Evolutionary conservation across 2,113 vertebrate genomes (phyloP).

Genomic region (Pimephales promelas): DNA sequence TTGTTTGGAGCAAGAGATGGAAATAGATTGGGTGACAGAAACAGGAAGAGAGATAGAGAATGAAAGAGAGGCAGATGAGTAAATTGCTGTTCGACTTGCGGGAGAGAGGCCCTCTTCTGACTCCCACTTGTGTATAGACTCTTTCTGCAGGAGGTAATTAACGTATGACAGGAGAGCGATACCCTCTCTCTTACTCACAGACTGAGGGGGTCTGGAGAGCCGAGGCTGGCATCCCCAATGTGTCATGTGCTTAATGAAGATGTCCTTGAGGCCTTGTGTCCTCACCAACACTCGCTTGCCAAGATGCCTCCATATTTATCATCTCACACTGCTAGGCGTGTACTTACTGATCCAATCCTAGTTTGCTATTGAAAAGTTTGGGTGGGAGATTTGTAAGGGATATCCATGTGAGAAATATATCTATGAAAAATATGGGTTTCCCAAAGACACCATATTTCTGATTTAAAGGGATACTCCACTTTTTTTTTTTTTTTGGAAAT

Average conservation of each 20-base stretch:
- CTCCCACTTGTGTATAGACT: not conserved
- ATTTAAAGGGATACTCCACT: too few species aligned
- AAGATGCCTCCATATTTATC: conserved; percentile 18
- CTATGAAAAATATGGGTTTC: too few species aligned
- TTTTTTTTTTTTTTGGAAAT: too few species aligned
- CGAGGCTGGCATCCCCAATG: conserved; percentile 24
- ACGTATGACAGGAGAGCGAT: conserved; percentile 8
- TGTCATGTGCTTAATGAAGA: conserved; percentile 51
- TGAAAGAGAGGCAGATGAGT: not conserved
- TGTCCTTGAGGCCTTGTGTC: conserved; percentile 21
- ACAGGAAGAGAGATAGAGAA: conserved; percentile 14
- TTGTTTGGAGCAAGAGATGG: conserved; percentile 39
- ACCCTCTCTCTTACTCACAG: not conserved
- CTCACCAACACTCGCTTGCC: conserved; percentile 3
- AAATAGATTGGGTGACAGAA: conserved; percentile 19
- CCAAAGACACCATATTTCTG: too few species aligned
- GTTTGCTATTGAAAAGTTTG: too few species aligned
- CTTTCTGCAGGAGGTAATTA: conserved; percentile 41
- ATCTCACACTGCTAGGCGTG: not conserved
- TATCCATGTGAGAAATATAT: too few species aligned
- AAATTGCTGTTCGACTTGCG: not conserved
- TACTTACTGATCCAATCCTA: conserved; percentile 17
- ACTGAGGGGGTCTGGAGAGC: conserved; percentile 12
- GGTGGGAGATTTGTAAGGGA: too few species aligned
- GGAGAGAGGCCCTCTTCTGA: conserved; percentile 9